Percentiles rank a stretch among this genome's conserved stretches.
Evolutionary conservation across 2,797 vertebrate genomes (phyloP).

Genomic region (Margarornis squamiger): DNA sequence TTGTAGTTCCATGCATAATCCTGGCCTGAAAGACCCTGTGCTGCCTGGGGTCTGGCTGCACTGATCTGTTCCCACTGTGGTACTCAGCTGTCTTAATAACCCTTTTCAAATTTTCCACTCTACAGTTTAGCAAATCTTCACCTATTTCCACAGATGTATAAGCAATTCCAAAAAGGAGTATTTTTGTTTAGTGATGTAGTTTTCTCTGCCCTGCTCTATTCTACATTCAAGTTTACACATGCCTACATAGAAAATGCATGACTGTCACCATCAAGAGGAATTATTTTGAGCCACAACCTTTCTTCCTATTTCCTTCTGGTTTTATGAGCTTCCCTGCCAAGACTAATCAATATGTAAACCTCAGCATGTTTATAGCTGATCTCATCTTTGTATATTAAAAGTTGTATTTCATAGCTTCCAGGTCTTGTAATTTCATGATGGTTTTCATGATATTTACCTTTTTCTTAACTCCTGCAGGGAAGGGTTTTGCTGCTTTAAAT

Average conservation of each 20-base stretch:
- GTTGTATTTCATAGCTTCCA: neutral
- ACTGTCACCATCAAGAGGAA: neutral
- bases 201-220: neutral
- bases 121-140: neutral
- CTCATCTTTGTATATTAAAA: neutral
- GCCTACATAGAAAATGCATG: neutral
- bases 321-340: neutral
- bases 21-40: neutral
- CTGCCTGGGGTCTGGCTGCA: neutral
- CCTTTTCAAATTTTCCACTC: neutral
- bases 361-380: neutral
- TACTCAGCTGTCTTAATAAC: neutral
- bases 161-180: neutral
- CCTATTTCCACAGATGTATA: neutral
- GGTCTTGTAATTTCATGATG: neutral
- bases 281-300: constrained; percentile 11
- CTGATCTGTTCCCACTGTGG: neutral
- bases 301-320: neutral
- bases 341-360: neutral
- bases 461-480: neutral
- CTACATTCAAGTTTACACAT: neutral
- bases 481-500: neutral
- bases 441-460: neutral
- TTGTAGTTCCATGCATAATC: neutral
- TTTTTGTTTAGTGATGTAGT: neutral